phyloP scores from a whole-genome alignment of 2,113 vertebrate genomes.

The Oophaga pumilio region DNA sequence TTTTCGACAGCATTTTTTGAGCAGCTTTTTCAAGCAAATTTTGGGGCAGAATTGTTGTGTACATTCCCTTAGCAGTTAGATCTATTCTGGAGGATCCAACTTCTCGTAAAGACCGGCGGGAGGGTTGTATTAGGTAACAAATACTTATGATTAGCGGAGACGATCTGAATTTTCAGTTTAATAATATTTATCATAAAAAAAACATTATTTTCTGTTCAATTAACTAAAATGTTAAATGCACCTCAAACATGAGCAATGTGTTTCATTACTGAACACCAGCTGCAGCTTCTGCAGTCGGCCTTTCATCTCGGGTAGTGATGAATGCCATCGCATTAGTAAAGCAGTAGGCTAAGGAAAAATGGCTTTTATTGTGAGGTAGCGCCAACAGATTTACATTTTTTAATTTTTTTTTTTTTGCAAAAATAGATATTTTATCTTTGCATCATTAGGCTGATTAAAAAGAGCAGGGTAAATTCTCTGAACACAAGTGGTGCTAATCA shows the following conservation, averaged over 20 bases:
- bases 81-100: background rate
- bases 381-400: slow-evolving; percentile 46
- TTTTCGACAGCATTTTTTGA: too few species aligned
- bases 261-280: slow-evolving; percentile 69
- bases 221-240: slow-evolving; percentile 77
- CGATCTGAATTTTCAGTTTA: slow-evolving; percentile 65
- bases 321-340: slow-evolving; percentile 55
- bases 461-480: slow-evolving; percentile 47
- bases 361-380: slow-evolving; percentile 49
- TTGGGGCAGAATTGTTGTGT: too few species aligned
- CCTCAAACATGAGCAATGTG: slow-evolving; percentile 74
- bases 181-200: slow-evolving; percentile 78
- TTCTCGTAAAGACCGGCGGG: background rate
- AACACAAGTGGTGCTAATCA: slow-evolving; percentile 51
- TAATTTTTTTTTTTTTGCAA: slow-evolving; percentile 44
- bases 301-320: slow-evolving; percentile 65
- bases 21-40: too few species aligned
- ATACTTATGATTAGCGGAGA: background rate
- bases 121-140: background rate
- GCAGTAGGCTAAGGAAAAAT: slow-evolving; percentile 48
- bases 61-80: too few species aligned
- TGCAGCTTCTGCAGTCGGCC: slow-evolving; percentile 67
- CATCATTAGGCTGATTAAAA: slow-evolving; percentile 54
- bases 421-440: slow-evolving; percentile 56
- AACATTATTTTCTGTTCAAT: slow-evolving; percentile 77